Conservation (phyloP, 2,888 invertebrate species). For the Thumatha senex region DNA sequence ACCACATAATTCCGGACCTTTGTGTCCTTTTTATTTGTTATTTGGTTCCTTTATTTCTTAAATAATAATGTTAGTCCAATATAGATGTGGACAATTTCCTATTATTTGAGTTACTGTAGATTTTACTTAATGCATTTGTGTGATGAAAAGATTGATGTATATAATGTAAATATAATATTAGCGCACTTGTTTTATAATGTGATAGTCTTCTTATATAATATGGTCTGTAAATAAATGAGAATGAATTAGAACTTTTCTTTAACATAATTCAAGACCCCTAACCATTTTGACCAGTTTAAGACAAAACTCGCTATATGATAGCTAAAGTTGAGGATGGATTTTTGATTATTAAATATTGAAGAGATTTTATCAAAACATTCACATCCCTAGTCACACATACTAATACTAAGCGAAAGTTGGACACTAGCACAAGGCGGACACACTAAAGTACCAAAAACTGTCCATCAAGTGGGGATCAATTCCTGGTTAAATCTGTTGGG, state of each 20-base stretch:
- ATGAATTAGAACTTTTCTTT: slow-evolving; percentile 59
- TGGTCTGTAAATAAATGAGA: slow-evolving; percentile 81
- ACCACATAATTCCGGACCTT: slow-evolving; percentile 41
- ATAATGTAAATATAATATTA: slow-evolving; percentile 75
- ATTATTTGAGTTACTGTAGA: slow-evolving; percentile 46
- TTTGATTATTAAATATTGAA: no score
- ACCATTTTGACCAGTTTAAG: no score
- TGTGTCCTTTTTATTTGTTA: slow-evolving; percentile 58
- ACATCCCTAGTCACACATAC: no score
- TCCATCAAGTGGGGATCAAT: no score
- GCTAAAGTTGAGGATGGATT: no score
- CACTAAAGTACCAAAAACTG: no score
- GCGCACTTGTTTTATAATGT: slow-evolving; percentile 78
- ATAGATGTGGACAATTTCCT: slow-evolving; percentile 38
- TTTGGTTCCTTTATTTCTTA: slow-evolving; percentile 59
- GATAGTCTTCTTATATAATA: slow-evolving; percentile 73
- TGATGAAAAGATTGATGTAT: slow-evolving; percentile 44
- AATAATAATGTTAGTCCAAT: slow-evolving; percentile 38
- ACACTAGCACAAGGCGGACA: no score
- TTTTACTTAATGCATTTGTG: slow-evolving; percentile 62
- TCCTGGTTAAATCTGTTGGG: no score
- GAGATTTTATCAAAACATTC: no score
- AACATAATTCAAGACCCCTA: slow-evolving; percentile 14
- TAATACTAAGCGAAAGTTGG: no score
- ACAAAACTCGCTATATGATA: no score